Percentiles rank a stretch among this genome's conserved stretches.
Conservation (phyloP, 2,888 invertebrate species). For the Eristalinus sepulchralis region DNA sequence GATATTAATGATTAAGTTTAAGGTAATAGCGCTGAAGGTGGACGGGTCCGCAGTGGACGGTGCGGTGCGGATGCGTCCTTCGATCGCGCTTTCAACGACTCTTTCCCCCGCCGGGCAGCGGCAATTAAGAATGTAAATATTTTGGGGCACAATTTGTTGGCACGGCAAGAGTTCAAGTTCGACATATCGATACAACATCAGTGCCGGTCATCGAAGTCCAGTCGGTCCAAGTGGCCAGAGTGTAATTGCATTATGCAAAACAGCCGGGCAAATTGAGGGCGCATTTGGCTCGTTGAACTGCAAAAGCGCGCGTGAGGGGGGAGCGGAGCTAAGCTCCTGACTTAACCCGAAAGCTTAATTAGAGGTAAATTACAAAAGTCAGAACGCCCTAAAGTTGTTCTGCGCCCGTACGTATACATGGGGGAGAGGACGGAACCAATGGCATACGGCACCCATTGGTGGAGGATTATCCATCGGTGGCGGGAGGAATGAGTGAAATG, state of each 20-base stretch:
- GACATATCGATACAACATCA: conserved; percentile 65
- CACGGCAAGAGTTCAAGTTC: background rate
- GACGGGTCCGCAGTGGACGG: background rate
- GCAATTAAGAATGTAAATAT: conserved; percentile 71
- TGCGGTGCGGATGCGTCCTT: background rate
- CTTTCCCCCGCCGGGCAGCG: background rate
- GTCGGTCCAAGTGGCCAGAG: conserved; percentile 12
- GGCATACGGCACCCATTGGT: conserved; percentile 50
- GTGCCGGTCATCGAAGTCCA: conserved; percentile 36
- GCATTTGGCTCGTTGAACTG: background rate
- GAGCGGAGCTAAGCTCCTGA: conserved; percentile 15
- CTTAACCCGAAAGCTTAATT: conserved; percentile 32
- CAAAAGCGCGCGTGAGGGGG: conserved; percentile 19
- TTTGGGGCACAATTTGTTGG: conserved; percentile 63
- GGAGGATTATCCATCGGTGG: conserved; percentile 53
- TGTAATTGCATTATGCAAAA: conserved; percentile 62
- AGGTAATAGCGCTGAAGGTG: conserved; percentile 42
- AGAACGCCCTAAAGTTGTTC: conserved; percentile 60
- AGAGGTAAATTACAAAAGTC: conserved; percentile 59
- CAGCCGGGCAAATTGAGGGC: background rate
- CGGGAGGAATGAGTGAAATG: conserved; percentile 39
- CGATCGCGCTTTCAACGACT: conserved; percentile 4
- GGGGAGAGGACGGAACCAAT: background rate
- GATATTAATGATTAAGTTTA: conserved; percentile 62
- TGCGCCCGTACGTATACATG: conserved; percentile 23